Percentiles rank a stretch among this genome's conserved stretches.
phyloP scores from a whole-genome alignment of 2,888 invertebrate species.

The Eledone cirrhosa region DNA sequence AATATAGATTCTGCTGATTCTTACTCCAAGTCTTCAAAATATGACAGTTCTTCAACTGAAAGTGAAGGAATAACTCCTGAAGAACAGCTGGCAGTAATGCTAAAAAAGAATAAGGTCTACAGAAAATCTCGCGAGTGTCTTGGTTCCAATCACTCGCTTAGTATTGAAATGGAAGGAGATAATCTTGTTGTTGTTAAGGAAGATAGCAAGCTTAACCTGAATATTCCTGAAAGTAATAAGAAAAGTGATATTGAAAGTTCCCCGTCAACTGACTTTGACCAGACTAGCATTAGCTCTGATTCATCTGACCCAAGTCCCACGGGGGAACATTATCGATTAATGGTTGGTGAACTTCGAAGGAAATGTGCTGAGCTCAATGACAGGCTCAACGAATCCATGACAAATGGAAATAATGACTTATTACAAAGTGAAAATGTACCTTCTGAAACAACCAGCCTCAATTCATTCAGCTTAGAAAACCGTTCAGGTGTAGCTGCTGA shows the following conservation, averaged over 20 bases:
- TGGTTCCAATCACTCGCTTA: constrained; percentile 55
- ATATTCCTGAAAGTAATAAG: constrained; percentile 49
- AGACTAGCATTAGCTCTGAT: constrained; percentile 52
- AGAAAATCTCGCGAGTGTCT: constrained; percentile 45
- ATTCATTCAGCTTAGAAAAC: constrained; percentile 5
- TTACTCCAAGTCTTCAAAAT: constrained; percentile 36
- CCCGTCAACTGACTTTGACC: constrained; percentile 51
- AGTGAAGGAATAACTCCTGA: constrained; percentile 56
- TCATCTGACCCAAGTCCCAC: constrained; percentile 53
- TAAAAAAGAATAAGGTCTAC: constrained; percentile 53
- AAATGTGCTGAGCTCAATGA: constrained; percentile 26
- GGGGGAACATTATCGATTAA: constrained; percentile 42
- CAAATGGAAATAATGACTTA: constrained; percentile 21
- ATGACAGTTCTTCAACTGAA: constrained; percentile 41
- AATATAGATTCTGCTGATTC: constrained; percentile 45
- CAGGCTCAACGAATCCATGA: constrained; percentile 25
- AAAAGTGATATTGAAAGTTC: constrained; percentile 53
- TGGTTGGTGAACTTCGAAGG: constrained; percentile 42
- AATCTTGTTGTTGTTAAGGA: constrained; percentile 63
- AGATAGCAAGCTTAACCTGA: constrained; percentile 41
- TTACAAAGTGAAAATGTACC: neutral
- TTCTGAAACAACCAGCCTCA: neutral
- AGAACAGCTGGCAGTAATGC: constrained; percentile 52
- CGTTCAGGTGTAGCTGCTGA: constrained; percentile 18
- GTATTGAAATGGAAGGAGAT: constrained; percentile 67